Evolutionary conservation across 2,797 vertebrate genomes (phyloP), one percentile per base, ranked within the genome.

Genomic region (Microcaecilia unicolor): DNA sequence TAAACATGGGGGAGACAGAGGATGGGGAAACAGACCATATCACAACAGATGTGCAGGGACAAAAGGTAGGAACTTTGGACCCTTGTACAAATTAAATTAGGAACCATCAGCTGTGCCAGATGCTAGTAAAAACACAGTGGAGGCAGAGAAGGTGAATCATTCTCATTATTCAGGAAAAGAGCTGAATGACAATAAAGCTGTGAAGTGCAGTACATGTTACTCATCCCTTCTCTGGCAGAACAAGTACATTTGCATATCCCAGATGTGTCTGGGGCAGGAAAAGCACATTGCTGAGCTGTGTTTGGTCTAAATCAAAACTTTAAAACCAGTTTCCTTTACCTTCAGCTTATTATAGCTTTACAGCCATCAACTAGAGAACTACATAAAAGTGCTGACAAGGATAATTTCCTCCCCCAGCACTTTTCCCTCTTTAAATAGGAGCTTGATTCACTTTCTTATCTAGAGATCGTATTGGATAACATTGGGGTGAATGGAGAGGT

Each of bases 1-100:
- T 96, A 80, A 96, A 84, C 76, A 97, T 97, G 93, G 88, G 92
- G 34, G 91, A 98, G 75, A 89, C 87, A 28, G 89, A 96, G 56
- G 91, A 93, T 42, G 89, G 78, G 4, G 85, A 91, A 41, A 50
- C 86, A 0, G 88, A 91, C 56, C 87, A 90, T 64, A 81, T 90
- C 55, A 67, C 81, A 22, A 71, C 87, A 43, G 90, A 94, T 23
- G 48, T 66, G 39, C 84, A 87, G 29, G 82, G 78, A 55, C 91
- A 91, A 78, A 98, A 93, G 89, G 93, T 97, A 77, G 20, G 31
- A 31, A 24, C 11, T 26, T 21, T 35, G 49, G n/a, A 41, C 48
- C 11, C 4, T n/a, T 33, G 40, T 31, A 47, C n/a, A 25, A 25
- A 51, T 48, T 59, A 48, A 51, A 65, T 67, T 47, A 41, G 31